Evolutionary conservation across 2,888 invertebrate genomes (phyloP).

Genomic region (Therioaphis trifolii): DNA sequence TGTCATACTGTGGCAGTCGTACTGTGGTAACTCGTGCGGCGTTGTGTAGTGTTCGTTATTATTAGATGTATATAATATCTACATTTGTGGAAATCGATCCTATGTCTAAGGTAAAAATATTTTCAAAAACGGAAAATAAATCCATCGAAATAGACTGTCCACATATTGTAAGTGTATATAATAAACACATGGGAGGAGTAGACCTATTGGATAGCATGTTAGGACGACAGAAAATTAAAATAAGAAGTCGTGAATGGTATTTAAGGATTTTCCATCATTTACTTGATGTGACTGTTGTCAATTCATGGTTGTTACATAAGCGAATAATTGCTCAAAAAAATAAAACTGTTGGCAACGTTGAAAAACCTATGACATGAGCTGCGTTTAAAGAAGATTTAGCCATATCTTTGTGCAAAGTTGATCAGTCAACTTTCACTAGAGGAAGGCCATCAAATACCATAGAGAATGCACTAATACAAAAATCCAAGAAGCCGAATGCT

Average conservation of each 20-base stretch:
- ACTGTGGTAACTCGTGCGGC: too few relatives aligned
- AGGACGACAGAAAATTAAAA: not conserved
- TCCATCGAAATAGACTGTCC: not conserved
- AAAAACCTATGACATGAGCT: not conserved
- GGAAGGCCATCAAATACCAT: slow-evolving; percentile 19
- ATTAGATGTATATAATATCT: too few relatives aligned
- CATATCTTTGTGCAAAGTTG: slow-evolving; percentile 25
- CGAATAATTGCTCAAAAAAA: too few relatives aligned
- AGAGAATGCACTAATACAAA: slow-evolving; percentile 15
- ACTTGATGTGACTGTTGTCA: not conserved
- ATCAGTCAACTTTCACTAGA: not conserved
- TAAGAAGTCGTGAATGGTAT: slow-evolving; percentile 12
- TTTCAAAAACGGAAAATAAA: not conserved
- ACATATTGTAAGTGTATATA: not conserved
- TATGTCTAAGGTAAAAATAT: not conserved
- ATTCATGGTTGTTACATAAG: too few relatives aligned
- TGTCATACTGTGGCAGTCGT: too few relatives aligned
- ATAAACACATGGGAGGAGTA: slow-evolving; percentile 8
- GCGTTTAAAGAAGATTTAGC: slow-evolving; percentile 23
- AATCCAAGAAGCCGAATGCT: slow-evolving; percentile 26
- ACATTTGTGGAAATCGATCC: slow-evolving; percentile 16
- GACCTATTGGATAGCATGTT: slow-evolving; percentile 1
- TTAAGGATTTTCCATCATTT: not conserved
- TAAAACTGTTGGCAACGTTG: too few relatives aligned
- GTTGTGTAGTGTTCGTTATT: too few relatives aligned